Conservation (phyloP, 2,888 invertebrate species). For the Pristionchus maxplancki region DNA sequence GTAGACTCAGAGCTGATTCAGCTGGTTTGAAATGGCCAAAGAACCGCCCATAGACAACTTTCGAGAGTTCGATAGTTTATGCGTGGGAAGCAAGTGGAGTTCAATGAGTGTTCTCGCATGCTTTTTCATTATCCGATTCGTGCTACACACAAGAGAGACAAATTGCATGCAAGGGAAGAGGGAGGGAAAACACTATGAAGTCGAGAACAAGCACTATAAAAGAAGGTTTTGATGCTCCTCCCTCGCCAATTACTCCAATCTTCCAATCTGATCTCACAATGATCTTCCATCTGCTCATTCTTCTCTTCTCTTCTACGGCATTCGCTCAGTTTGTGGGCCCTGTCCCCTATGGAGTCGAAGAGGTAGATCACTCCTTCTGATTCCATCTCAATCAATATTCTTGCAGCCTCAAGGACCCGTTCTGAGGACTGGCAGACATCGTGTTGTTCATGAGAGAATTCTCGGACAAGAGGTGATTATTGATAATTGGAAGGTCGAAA, state of each 20-base stretch:
- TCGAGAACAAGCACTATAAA: conserved; percentile 13
- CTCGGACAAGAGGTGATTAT: background rate
- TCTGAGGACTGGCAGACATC: conserved; percentile 13
- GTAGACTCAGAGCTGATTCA: conserved; percentile 15
- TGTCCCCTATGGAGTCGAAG: background rate
- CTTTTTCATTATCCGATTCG: background rate
- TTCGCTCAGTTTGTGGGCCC: background rate
- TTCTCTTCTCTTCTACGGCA: background rate
- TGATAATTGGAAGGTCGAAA: background rate
- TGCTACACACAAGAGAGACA: background rate
- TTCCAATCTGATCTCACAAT: background rate
- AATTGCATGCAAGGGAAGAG: background rate
- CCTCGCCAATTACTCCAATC: background rate
- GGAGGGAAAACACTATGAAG: background rate
- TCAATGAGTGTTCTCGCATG: background rate
- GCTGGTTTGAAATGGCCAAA: background rate
- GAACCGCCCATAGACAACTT: background rate
- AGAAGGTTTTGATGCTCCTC: background rate
- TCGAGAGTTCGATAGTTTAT: background rate
- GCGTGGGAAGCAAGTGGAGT: background rate
- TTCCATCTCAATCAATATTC: background rate
- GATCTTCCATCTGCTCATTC: background rate
- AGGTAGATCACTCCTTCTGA: background rate
- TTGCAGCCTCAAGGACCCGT: conserved; percentile 7
- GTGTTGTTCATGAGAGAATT: background rate